These are phyloP conservation scores for Coenonympha glycerion DNA, from an alignment of 2,888 invertebrate genomes.

Conservation along the genomic window DNA sequence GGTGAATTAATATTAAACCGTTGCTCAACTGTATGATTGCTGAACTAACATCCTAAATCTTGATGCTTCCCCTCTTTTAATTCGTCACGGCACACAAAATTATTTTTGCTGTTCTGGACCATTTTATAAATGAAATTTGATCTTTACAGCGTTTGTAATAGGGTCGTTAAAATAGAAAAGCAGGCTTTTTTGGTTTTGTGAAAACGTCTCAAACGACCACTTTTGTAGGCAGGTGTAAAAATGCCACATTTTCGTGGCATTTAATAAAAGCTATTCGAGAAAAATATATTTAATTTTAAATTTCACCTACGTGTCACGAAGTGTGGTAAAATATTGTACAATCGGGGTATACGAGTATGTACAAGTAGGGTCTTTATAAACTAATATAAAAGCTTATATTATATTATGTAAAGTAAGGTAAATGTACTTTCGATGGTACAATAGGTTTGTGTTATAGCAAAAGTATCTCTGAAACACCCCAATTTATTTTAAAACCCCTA, in stretches of 20 bases:
- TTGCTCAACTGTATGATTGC: not conserved
- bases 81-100: constrained; percentile 32
- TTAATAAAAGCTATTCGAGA: not conserved
- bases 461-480: too few relatives aligned
- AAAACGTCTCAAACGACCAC: constrained; percentile 35
- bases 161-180: not conserved
- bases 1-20: not conserved
- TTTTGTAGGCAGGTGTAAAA: constrained; percentile 56
- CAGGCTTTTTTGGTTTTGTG: constrained; percentile 1
- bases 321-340: not conserved
- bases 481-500: not conserved
- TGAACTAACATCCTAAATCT: constrained; percentile 33
- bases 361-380: too few relatives aligned
- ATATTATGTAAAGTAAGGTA: too few relatives aligned
- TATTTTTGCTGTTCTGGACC: constrained; percentile 3
- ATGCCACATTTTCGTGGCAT: constrained; percentile 34
- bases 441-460: too few relatives aligned
- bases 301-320: constrained; percentile 1
- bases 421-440: too few relatives aligned
- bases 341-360: not conserved
- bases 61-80: constrained; percentile 36
- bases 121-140: constrained; percentile 7
- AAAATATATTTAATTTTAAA: not conserved
- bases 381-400: too few relatives aligned
- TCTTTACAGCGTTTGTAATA: constrained; percentile 4